Evolutionary conservation across 2,797 vertebrate genomes (phyloP).

Genomic region (Xiphorhynchus erythropygius): DNA sequence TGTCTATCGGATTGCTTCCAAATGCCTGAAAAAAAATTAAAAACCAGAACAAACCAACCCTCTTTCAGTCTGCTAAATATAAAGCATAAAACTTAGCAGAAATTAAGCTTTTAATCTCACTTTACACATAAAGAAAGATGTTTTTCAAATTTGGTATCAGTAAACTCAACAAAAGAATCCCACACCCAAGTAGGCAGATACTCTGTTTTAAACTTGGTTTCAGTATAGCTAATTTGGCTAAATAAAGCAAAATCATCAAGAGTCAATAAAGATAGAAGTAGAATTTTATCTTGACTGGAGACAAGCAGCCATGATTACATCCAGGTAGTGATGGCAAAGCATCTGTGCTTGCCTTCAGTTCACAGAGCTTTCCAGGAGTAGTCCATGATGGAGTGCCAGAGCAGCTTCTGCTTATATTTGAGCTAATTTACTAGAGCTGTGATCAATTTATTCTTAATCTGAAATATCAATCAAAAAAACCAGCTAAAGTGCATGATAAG

Average conservation of each 20-base stretch:
- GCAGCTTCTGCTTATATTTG: not conserved
- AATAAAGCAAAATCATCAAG: not conserved
- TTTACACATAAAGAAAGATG: not conserved
- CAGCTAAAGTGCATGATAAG: not conserved
- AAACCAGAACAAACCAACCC: not conserved
- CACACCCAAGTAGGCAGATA: not conserved
- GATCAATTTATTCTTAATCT: not conserved
- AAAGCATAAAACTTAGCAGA: not conserved
- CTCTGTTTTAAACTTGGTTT: not conserved
- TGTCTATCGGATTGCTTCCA: not conserved
- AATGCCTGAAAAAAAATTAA: not conserved
- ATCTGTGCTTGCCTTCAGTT: not conserved
- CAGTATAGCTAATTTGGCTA: not conserved
- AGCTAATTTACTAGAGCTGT: not conserved
- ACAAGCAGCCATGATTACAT: not conserved
- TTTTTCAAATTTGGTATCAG: not conserved
- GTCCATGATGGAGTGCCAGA: not conserved
- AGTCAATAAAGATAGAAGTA: not conserved
- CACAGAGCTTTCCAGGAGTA: not conserved
- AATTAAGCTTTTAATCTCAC: not conserved
- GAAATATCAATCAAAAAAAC: not conserved
- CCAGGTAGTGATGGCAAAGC: not conserved
- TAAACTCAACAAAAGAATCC: not conserved
- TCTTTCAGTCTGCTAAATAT: not conserved
- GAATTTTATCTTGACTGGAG: not conserved